Conservation (phyloP, 2,888 invertebrate genomes). For the Spatulosminthurus flaviceps region DNA sequence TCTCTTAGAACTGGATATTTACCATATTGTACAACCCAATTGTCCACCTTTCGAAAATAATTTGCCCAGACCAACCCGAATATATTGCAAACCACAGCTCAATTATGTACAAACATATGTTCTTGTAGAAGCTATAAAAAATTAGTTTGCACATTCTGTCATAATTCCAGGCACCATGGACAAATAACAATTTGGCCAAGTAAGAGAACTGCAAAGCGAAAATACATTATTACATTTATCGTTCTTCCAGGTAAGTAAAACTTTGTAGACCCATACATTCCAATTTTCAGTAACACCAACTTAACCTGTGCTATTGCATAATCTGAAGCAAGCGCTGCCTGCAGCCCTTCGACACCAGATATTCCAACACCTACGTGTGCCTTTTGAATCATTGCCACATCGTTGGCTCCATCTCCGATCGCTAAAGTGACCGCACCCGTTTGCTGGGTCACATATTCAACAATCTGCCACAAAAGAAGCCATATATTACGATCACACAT, state of each 20-base stretch:
- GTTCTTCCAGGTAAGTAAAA: background rate
- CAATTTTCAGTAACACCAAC: too few relatives aligned
- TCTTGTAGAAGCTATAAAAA: conserved; percentile 99
- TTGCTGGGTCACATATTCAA: conserved; percentile 81
- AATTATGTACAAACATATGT: conserved; percentile 98
- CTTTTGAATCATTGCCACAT: conserved; percentile 98
- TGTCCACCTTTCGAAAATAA: conserved; percentile 98
- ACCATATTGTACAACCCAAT: conserved; percentile 97
- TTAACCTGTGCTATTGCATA: conserved; percentile 92
- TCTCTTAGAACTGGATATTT: too few relatives aligned
- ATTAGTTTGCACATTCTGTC: conserved; percentile 97
- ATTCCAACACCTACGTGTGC: conserved; percentile 98
- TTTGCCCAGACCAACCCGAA: conserved; percentile 99
- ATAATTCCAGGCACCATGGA: conserved; percentile 99
- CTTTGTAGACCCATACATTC: background rate
- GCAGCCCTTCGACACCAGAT: conserved; percentile 97
- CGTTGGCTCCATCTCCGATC: conserved; percentile 97
- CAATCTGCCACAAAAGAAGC: conserved; percentile 71
- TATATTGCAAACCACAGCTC: conserved; percentile 99
- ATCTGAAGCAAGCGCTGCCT: conserved; percentile 98
- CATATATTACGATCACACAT: too few relatives aligned
- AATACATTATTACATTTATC: background rate
- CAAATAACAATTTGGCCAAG: conserved; percentile 87
- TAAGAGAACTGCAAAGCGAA: conserved; percentile 81
- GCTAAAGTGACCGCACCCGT: conserved; percentile 89